Evolutionary conservation across 2,113 vertebrate species (phyloP).

Genomic region (Ginglymostoma cirratum): DNA sequence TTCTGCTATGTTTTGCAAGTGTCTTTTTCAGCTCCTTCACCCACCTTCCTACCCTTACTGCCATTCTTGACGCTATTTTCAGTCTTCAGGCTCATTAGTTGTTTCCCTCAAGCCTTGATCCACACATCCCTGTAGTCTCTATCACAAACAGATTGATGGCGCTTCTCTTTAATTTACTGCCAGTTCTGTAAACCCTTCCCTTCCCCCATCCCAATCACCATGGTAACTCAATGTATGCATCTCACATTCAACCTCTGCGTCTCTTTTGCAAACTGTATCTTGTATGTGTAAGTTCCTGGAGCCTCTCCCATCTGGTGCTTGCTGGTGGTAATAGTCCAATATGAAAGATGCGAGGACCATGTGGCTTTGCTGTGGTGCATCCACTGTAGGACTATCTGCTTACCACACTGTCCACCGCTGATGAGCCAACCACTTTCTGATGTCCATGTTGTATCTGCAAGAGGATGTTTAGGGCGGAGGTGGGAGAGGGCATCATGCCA

Average conservation of each 20-base stretch:
- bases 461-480: background rate
- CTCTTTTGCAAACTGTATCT: conserved; percentile 35
- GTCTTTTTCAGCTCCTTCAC: background rate
- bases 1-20: conserved; percentile 27
- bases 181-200: conserved; percentile 41
- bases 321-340: conserved; percentile 36
- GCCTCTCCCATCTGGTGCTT: conserved; percentile 37
- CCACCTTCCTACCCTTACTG: background rate
- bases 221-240: conserved; percentile 61
- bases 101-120: conserved; percentile 37
- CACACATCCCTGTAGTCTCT: conserved; percentile 31
- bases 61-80: conserved; percentile 4
- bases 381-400: background rate
- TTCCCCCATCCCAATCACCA: conserved; percentile 50
- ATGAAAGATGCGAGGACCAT: background rate
- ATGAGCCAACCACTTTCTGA: conserved; percentile 24
- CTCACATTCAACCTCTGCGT: conserved; percentile 37
- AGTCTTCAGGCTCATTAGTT: background rate
- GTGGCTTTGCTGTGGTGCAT: background rate
- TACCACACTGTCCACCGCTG: conserved; percentile 25
- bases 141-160: conserved; percentile 33
- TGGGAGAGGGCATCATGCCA: background rate
- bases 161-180: conserved; percentile 34
- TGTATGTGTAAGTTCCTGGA: conserved; percentile 35
- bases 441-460: conserved; percentile 36